Conservation (phyloP, 2,113 vertebrate species). For the Accipiter virgatus region DNA sequence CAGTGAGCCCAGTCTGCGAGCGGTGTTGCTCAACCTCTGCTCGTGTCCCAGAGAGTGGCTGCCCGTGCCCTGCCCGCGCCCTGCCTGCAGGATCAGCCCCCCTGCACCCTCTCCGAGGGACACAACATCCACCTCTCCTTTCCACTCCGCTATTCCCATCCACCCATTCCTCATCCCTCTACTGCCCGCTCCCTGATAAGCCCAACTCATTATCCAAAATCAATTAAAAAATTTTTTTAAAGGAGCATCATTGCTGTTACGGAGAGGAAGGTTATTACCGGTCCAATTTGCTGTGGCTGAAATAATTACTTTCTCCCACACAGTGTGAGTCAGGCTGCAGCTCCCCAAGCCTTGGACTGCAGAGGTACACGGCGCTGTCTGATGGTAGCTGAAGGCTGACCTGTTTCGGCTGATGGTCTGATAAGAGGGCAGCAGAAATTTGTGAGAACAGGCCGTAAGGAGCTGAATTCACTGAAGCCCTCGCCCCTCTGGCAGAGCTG, state of each 20-base stretch:
- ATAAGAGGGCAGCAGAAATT: not conserved
- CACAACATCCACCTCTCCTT: not conserved
- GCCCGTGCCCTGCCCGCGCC: not conserved
- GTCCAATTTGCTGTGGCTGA: not conserved
- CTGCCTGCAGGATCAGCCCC: not conserved
- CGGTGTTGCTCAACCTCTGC: not conserved
- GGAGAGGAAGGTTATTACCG: not conserved
- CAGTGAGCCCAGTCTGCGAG: fast-evolving
- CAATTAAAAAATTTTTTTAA: not conserved
- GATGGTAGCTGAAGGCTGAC: not conserved
- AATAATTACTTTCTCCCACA: constrained; percentile 40
- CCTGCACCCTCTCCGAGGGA: not conserved
- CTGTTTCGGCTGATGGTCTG: not conserved
- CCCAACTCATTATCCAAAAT: not conserved
- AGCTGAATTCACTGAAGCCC: not conserved
- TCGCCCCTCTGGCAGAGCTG: not conserved
- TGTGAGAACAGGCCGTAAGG: not conserved
- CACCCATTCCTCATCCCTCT: not conserved
- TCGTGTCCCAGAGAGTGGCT: not conserved
- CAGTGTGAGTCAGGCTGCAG: constrained; percentile 52
- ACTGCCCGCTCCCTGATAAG: not conserved
- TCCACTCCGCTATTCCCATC: not conserved
- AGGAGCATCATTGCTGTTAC: not conserved
- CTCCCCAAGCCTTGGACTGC: not conserved
- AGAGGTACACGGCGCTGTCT: not conserved